phyloP scores from a whole-genome alignment of 2,888 invertebrate genomes.

The Herminia tarsipennalis region DNA sequence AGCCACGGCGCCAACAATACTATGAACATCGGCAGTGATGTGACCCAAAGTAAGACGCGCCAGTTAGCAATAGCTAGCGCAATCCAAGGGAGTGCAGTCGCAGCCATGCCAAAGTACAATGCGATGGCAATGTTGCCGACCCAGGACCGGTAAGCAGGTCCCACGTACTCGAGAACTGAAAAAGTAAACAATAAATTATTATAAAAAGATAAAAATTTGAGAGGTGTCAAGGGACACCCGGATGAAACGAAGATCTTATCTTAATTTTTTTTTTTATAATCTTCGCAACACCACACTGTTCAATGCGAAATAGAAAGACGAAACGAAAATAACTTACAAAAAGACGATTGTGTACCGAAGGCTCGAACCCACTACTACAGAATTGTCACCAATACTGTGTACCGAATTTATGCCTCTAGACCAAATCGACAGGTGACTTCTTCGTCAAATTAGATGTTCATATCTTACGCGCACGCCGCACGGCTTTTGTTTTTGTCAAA shows the following conservation, averaged over 20 bases:
- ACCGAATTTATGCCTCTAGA: too few species aligned
- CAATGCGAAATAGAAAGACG: too few species aligned
- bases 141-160: conserved; percentile 76
- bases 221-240: background rate
- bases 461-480: too few species aligned
- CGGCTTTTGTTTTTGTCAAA: too few species aligned
- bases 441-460: too few species aligned
- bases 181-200: background rate
- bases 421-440: too few species aligned
- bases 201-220: background rate
- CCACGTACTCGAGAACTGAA: conserved; percentile 79
- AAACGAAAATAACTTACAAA: too few species aligned
- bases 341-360: too few species aligned
- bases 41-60: conserved; percentile 65
- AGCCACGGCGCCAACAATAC: conserved; percentile 62
- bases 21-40: conserved; percentile 67
- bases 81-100: conserved; percentile 73
- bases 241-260: background rate
- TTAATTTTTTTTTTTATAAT: too few species aligned
- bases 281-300: too few species aligned
- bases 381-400: too few species aligned
- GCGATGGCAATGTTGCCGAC: conserved; percentile 82
- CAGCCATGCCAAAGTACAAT: conserved; percentile 73
- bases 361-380: too few species aligned
- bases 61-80: conserved; percentile 73